Evolutionary conservation across 92 coral and sea anemone species (phyloP), one percentile per base, ranked within the genome.

Genomic region (Isaurus tuberculatus): DNA sequence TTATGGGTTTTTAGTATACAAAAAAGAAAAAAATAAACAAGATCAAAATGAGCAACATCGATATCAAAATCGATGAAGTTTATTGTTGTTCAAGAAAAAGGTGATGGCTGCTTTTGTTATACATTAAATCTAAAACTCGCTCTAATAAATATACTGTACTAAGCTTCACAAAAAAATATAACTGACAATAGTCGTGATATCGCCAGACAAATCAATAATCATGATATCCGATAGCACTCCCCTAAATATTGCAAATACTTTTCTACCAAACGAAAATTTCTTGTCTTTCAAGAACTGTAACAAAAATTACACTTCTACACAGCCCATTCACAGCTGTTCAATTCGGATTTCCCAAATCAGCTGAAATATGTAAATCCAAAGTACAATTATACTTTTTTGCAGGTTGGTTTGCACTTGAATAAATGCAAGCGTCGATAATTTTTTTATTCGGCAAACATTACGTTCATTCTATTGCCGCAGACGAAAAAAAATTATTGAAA

Each of bases 361-460:
- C 69, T 32, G 55, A 36, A 77, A 77, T 77, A 77, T 58, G 82
- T 77, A 77, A 77, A 77, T 77, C 36, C 33, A 14, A 77, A 11
- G 16, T 57, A 75, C 40, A 58, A 8, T 49, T 4, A 10, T 77
- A 57, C 70, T 58, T 77, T 25, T 74, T 60, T 20, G 61, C 31
- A 40, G 31, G 37, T 20, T 51, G 66, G 10, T 16, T 37, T 29
- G 15, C 43, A 74, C 19, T 29, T 33, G 70, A 25, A 77, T 77
- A 13, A 73, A 32, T 42, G 23, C 23, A 19, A n/a, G 26, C 63
- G 1, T n/a, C n/a, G n/a, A n/a, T n/a, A 71, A 46, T 15, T 16
- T 20, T 61, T 30, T 51, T 25, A 32, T 60, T 57, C 22, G 16
- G 58, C 34, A 23, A 19, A 69, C 49, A 57, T 51, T 9, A 61